Evolutionary conservation across 2,888 invertebrate species (phyloP).

Genomic region (Diarsia dahlii): DNA sequence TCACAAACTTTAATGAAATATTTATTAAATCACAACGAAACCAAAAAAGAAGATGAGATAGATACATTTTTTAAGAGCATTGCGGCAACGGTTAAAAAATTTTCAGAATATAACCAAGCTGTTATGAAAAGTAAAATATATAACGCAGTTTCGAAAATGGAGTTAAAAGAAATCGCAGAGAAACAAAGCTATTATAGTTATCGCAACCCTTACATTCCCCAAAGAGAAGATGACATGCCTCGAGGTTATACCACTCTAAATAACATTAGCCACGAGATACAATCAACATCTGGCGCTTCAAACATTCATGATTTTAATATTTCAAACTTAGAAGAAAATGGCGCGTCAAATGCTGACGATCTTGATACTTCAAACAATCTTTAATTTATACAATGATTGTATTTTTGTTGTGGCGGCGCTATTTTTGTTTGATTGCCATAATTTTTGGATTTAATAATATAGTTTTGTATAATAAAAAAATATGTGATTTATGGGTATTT

Average conservation of each 20-base stretch:
- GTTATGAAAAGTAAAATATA: constrained; percentile 60
- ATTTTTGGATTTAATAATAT: constrained; percentile 48
- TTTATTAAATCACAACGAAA: constrained; percentile 52
- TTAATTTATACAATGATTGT: constrained; percentile 51
- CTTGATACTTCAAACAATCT: constrained; percentile 51
- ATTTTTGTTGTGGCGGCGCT: constrained; percentile 50
- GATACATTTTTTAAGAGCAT: constrained; percentile 61
- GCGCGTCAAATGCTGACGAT: constrained; percentile 45
- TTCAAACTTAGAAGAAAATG: constrained; percentile 44
- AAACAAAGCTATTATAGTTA: constrained; percentile 47
- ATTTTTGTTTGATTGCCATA: constrained; percentile 49
- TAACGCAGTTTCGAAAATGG: constrained; percentile 60
- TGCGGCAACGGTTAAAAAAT: constrained; percentile 60
- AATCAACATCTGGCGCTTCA: constrained; percentile 49
- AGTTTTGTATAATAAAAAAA: constrained; percentile 46
- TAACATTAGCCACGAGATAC: constrained; percentile 46
- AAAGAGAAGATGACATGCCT: constrained; percentile 48
- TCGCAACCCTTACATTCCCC: constrained; percentile 51
- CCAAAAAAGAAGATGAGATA: constrained; percentile 60
- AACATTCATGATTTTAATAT: constrained; percentile 46
- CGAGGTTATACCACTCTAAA: constrained; percentile 46
- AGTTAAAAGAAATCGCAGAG: constrained; percentile 55
- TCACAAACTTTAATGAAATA: constrained; percentile 58
- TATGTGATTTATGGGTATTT: constrained; percentile 49
- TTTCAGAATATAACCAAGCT: constrained; percentile 62